Evolutionary conservation across 2,888 invertebrate species (phyloP).

Genomic region (Microctonus aethiopoides): DNA sequence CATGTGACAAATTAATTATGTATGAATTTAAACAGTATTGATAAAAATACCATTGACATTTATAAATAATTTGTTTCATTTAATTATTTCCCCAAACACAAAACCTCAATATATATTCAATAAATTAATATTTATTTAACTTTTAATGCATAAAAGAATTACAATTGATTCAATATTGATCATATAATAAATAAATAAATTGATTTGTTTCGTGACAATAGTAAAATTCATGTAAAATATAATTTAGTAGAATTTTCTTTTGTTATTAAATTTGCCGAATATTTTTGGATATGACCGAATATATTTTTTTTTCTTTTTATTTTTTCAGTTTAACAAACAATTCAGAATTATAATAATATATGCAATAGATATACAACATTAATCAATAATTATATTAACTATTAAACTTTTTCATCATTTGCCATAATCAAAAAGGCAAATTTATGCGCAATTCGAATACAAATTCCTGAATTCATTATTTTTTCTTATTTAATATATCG

Average conservation of each 20-base stretch:
- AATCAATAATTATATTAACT: neutral
- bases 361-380: neutral
- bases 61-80: constrained; percentile 22
- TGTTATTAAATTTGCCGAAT: neutral
- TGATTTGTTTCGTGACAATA: constrained; percentile 18
- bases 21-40: neutral
- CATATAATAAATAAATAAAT: constrained; percentile 39
- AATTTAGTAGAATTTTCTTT: constrained; percentile 13
- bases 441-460: neutral
- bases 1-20: neutral
- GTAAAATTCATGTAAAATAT: constrained; percentile 27
- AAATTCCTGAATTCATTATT: neutral
- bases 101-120: constrained; percentile 38
- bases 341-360: neutral
- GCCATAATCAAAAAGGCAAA: neutral
- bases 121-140: constrained; percentile 52
- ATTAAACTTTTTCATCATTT: neutral
- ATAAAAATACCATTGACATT: neutral
- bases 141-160: constrained; percentile 47
- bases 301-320: neutral
- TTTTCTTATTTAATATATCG: neutral
- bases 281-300: neutral
- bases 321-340: neutral
- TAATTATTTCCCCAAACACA: neutral
- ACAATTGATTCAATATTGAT: constrained; percentile 41